A percentile compares a stretch with the other conserved stretches of the same genome.
phyloP scores from a whole-genome alignment of 2,113 vertebrate genomes.

The Spheniscus mendiculus region DNA sequence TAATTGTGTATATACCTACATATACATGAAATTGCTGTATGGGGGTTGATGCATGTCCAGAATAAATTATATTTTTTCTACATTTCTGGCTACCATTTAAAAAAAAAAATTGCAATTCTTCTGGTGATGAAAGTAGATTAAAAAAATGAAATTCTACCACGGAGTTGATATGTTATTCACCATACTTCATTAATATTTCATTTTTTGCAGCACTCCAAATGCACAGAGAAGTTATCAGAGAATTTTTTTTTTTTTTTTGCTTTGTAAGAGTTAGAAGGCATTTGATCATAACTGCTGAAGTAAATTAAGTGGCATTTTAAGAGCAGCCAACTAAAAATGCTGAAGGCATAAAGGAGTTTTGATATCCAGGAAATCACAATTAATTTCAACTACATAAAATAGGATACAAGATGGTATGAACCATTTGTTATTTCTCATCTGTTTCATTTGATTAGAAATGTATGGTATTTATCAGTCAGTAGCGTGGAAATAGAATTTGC shows the following conservation, averaged over 20 bases:
- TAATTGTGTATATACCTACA: neutral
- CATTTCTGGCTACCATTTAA: neutral
- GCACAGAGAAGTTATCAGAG: conserved; percentile 6
- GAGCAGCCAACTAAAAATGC: conserved; percentile 38
- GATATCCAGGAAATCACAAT: conserved; percentile 55
- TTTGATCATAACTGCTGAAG: conserved; percentile 53
- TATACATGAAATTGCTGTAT: neutral
- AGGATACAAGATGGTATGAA: neutral
- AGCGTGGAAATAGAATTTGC: conserved; percentile 26
- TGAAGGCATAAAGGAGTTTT: conserved; percentile 34
- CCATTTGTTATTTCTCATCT: conserved; percentile 56
- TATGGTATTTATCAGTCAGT: conserved; percentile 46
- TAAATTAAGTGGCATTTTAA: conserved; percentile 63
- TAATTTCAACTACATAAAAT: conserved; percentile 28
- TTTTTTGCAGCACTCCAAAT: conserved; percentile 10
- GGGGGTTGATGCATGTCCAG: neutral
- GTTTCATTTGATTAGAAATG: conserved; percentile 19
- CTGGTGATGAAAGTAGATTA: neutral
- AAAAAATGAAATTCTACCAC: conserved; percentile 9
- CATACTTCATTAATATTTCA: conserved; percentile 47
- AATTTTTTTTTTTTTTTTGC: neutral
- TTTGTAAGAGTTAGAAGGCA: conserved; percentile 22
- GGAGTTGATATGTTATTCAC: neutral
- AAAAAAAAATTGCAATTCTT: neutral
- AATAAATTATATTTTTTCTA: neutral